Evolutionary conservation across 1,140 invertebrate species (phyloP).

Genomic region (Drosophila simulans): DNA sequence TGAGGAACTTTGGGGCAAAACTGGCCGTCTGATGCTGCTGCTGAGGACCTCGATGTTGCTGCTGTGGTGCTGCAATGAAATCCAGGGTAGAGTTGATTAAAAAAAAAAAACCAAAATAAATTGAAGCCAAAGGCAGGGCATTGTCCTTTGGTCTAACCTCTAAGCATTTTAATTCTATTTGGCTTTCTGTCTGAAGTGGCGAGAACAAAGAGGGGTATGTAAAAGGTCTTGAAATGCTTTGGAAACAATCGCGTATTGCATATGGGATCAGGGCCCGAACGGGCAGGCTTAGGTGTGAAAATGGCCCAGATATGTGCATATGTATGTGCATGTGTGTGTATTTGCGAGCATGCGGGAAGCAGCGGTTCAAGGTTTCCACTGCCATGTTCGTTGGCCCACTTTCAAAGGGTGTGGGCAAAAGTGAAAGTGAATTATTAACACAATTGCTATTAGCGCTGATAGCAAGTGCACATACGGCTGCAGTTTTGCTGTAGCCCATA

Average conservation of each 20-base stretch:
- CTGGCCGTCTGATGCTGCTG: slow-evolving; percentile 17
- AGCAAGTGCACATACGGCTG: slow-evolving; percentile 37
- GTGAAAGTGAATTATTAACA: slow-evolving; percentile 75
- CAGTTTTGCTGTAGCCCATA: not conserved
- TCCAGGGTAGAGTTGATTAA: slow-evolving; percentile 7
- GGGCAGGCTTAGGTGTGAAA: slow-evolving; percentile 1
- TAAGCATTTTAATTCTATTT: too few species aligned
- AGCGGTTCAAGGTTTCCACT: slow-evolving; percentile 58
- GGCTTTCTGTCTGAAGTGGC: too few species aligned
- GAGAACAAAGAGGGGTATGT: too few species aligned
- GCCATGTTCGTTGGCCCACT: slow-evolving; percentile 12
- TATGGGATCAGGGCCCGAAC: not conserved
- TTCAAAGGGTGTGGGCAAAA: slow-evolving; percentile 22
- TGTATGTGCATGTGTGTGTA: too few species aligned
- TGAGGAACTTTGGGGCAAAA: slow-evolving; percentile 1
- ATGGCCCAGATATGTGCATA: not conserved
- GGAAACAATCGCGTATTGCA: not conserved
- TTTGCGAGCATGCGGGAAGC: not conserved
- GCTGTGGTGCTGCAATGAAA: slow-evolving; percentile 30
- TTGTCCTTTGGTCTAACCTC: too few species aligned
- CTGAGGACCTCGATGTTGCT: slow-evolving; percentile 4
- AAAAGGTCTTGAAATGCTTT: too few species aligned
- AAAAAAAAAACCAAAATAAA: not conserved
- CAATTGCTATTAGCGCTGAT: slow-evolving; percentile 73
- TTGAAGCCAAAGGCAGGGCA: too few species aligned